phyloP scores from a whole-genome alignment of 2,113 vertebrate genomes.

The Martes martes region DNA sequence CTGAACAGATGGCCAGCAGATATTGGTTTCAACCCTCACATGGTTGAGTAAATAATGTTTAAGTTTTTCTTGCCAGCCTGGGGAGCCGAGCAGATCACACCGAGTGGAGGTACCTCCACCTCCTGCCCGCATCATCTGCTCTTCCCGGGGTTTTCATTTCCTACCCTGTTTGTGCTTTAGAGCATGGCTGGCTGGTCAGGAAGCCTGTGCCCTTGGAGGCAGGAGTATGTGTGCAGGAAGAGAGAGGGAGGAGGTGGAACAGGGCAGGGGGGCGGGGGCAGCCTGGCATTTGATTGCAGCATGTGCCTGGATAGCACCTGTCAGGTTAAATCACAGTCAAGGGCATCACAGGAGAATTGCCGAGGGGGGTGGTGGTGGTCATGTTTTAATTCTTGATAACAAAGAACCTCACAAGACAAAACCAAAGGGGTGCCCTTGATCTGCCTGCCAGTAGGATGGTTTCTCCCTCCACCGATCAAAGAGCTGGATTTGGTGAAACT shows the following conservation, averaged over 20 bases:
- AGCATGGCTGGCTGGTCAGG: constrained; percentile 82
- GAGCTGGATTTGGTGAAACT: neutral
- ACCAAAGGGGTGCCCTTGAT: neutral
- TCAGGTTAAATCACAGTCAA: constrained; percentile 53
- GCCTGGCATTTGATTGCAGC: neutral
- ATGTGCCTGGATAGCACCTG: neutral
- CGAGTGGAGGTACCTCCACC: constrained; percentile 78
- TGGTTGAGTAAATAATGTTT: constrained; percentile 84
- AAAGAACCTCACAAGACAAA: neutral
- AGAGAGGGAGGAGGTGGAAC: neutral
- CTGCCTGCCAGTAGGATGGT: neutral
- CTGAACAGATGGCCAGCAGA: constrained; percentile 86
- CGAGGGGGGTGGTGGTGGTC: neutral
- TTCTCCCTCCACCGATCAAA: neutral
- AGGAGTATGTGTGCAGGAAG: constrained; percentile 50
- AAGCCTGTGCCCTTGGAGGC: constrained; percentile 80
- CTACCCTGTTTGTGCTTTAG: constrained; percentile 86
- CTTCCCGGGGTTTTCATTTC: constrained; percentile 87
- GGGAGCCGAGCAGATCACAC: constrained; percentile 82
- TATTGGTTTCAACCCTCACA: constrained; percentile 83
- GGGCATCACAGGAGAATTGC: neutral
- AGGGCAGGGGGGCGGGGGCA: neutral
- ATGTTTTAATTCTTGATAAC: neutral
- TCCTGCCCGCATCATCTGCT: constrained; percentile 85
- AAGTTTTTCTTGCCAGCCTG: constrained; percentile 82